Conservation (phyloP, 2,113 vertebrate species). For the Nibea albiflora region DNA sequence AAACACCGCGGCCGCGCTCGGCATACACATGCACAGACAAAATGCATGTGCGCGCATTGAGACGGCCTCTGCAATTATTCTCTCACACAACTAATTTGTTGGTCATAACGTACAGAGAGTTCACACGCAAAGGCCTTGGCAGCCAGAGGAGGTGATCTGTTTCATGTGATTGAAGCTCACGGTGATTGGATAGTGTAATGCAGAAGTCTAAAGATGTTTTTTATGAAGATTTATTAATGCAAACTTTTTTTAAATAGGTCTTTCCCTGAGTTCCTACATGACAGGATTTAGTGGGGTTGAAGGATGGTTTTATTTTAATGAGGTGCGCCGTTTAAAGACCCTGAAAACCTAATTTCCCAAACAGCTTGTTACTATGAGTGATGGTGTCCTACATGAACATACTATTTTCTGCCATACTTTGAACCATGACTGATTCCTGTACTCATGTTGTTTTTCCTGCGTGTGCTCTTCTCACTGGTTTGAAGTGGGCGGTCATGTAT, state of each 20-base stretch:
- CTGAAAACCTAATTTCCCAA: background rate
- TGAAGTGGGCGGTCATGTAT: background rate
- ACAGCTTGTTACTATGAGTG: background rate
- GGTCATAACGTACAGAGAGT: conserved; percentile 20
- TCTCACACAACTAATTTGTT: background rate
- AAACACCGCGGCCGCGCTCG: conserved; percentile 37
- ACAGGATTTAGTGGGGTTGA: background rate
- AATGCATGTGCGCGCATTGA: background rate
- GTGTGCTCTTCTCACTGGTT: background rate
- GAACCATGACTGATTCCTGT: background rate
- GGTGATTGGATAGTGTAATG: background rate
- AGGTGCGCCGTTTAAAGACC: background rate
- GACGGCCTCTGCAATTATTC: background rate
- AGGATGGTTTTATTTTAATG: background rate
- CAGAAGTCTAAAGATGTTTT: background rate
- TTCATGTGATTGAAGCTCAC: background rate
- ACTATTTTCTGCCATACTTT: background rate
- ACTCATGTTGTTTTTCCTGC: background rate
- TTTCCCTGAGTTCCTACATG: background rate
- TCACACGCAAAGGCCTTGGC: conserved; percentile 12
- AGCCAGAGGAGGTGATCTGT: conserved; percentile 1
- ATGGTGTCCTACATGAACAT: background rate
- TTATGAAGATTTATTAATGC: background rate
- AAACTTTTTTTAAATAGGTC: background rate
- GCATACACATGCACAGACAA: conserved; percentile 26